Evolutionary conservation across 2,113 vertebrate genomes (phyloP).

Genomic region (Zingel zingel): DNA sequence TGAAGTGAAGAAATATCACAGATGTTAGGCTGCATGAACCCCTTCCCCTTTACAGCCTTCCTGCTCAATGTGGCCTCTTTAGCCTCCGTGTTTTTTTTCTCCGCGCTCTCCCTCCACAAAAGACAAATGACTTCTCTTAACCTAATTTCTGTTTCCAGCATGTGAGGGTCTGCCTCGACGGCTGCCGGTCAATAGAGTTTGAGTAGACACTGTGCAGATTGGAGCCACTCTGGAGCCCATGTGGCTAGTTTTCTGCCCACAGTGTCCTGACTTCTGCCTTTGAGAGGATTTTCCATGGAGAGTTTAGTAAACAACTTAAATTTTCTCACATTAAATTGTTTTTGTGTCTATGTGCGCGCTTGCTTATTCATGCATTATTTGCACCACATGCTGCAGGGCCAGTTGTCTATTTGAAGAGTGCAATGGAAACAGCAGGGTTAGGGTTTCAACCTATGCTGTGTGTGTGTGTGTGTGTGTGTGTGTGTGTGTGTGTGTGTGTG

Average conservation of each 20-base stretch:
- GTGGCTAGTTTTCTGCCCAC: conserved; percentile 5
- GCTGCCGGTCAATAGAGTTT: conserved; percentile 69
- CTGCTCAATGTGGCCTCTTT: conserved; percentile 73
- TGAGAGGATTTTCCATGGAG: conserved; percentile 12
- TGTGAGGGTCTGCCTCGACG: conserved; percentile 65
- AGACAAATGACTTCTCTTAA: conserved; percentile 76
- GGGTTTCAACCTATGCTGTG: conserved; percentile 62
- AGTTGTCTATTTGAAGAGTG: conserved; percentile 68
- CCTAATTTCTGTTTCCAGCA: conserved; percentile 72
- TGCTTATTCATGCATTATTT: conserved; percentile 31
- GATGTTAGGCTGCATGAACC: conserved; percentile 78
- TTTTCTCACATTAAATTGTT: conserved; percentile 46
- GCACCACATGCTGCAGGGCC: conserved; percentile 53
- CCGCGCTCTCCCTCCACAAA: conserved; percentile 28
- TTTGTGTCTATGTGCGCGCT: conserved; percentile 15
- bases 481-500: no score
- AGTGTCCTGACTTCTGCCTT: not conserved
- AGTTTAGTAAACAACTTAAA: conserved; percentile 26
- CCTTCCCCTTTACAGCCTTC: conserved; percentile 75
- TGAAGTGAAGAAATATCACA: conserved; percentile 75
- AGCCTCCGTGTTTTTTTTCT: conserved; percentile 14
- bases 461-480: not conserved
- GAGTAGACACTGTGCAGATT: conserved; percentile 71
- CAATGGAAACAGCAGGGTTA: conserved; percentile 70
- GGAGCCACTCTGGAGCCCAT: conserved; percentile 31